Conservation (phyloP, 2,113 vertebrate genomes). For the Pluvialis apricaria region DNA sequence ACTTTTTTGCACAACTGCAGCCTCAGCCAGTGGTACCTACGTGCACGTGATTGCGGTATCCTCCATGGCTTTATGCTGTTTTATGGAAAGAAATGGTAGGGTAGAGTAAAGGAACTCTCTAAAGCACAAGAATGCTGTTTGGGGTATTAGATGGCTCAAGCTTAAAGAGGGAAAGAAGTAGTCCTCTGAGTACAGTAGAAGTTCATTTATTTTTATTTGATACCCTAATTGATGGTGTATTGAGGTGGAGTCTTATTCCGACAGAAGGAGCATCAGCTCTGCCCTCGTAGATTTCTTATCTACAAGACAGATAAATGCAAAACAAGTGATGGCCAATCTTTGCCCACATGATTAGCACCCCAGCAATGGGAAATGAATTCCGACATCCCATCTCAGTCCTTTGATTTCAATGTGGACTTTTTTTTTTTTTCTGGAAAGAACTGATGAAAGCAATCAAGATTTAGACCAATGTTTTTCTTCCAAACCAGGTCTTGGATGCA, state of each 20-base stretch:
- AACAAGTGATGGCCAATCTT: background rate
- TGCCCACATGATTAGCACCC: background rate
- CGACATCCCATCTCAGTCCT: background rate
- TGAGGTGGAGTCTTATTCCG: background rate
- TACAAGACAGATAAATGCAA: background rate
- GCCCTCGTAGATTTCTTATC: background rate
- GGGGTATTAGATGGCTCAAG: background rate
- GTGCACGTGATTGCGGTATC: background rate
- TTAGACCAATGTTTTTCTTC: background rate
- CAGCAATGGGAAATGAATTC: background rate
- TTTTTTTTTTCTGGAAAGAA: background rate
- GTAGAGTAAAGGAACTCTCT: background rate
- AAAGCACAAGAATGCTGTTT: background rate
- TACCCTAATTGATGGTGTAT: background rate
- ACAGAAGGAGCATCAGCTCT: background rate
- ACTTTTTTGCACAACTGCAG: background rate
- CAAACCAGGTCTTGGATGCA: background rate
- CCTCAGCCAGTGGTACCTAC: background rate
- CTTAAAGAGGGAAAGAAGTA: background rate
- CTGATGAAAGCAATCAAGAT: background rate
- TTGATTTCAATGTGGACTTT: background rate
- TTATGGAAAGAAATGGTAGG: background rate
- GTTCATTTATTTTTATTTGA: background rate
- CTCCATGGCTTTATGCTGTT: background rate
- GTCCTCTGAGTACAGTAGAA: background rate